Evolutionary conservation across 2,888 invertebrate genomes (phyloP).

Genomic region (Incurvaria masculella): DNA sequence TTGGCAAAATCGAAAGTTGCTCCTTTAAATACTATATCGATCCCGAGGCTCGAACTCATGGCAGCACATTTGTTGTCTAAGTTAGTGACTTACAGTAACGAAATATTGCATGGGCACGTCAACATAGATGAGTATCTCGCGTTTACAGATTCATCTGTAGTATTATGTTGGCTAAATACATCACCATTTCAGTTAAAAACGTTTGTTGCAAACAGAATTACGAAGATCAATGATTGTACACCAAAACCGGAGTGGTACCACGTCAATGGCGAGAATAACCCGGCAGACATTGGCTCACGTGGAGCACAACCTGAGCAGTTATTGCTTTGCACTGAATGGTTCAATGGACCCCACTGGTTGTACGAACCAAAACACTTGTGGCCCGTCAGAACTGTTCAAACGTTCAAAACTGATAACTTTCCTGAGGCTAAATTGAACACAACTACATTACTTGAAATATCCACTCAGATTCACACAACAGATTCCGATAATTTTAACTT

Average conservation of each 20-base stretch:
- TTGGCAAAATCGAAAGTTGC: slow-evolving; percentile 10
- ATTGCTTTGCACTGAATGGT: slow-evolving; percentile 8
- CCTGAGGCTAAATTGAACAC: not conserved
- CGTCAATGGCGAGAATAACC: slow-evolving; percentile 13
- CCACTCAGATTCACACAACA: too few species aligned
- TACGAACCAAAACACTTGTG: not conserved
- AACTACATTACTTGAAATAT: not conserved
- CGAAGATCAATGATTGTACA: slow-evolving; percentile 10
- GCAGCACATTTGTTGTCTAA: slow-evolving; percentile 7
- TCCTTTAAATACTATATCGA: slow-evolving; percentile 6
- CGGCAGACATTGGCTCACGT: slow-evolving; percentile 15
- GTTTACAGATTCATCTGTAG: slow-evolving; percentile 2
- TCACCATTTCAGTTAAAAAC: slow-evolving; percentile 2
- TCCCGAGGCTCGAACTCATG: slow-evolving; percentile 12
- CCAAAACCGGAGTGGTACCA: slow-evolving; percentile 12
- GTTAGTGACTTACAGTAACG: not conserved
- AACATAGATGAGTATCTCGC: too few species aligned
- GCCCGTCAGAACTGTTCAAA: not conserved
- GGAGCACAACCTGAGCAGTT: slow-evolving; percentile 11
- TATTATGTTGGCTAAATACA: slow-evolving; percentile 11
- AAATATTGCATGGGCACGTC: too few species aligned
- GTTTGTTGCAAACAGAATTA: slow-evolving; percentile 13
- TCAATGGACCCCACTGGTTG: not conserved
- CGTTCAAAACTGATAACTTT: not conserved
- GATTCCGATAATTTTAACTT: too few species aligned